phyloP scores from a whole-genome alignment of 2,113 vertebrate species.

The Dipodomys spectabilis region DNA sequence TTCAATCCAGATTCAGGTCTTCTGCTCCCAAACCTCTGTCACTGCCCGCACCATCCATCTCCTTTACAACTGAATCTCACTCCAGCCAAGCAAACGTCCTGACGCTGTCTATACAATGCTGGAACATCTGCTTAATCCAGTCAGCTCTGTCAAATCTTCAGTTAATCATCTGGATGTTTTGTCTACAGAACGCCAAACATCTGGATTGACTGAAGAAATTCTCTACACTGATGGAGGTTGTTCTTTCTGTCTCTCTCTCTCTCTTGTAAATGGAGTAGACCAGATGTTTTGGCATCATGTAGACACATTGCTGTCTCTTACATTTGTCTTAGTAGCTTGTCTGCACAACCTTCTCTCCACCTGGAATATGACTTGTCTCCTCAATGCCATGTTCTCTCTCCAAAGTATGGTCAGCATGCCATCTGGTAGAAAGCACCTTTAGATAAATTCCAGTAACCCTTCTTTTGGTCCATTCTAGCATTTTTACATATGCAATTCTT shows the following conservation, averaged over 20 bases:
- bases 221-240: conserved; percentile 65
- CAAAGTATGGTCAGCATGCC: conserved; percentile 34
- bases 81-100: conserved; percentile 77
- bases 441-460: neutral
- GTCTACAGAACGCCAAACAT: conserved; percentile 83
- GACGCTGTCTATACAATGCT: conserved; percentile 75
- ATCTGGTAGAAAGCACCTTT: conserved; percentile 29
- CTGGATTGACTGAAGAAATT: conserved; percentile 83
- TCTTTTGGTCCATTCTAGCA: conserved; percentile 4
- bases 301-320: conserved; percentile 68
- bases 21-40: conserved; percentile 53
- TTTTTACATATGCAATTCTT: neutral
- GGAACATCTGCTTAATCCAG: conserved; percentile 80
- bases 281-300: conserved; percentile 79
- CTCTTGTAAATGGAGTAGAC: conserved; percentile 28
- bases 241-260: no score
- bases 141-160: conserved; percentile 79
- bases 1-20: conserved; percentile 27
- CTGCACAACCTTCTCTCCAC: conserved; percentile 61
- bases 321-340: conserved; percentile 74
- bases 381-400: conserved; percentile 46
- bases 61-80: conserved; percentile 70
- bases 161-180: conserved; percentile 84
- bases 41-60: conserved; percentile 54
- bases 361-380: conserved; percentile 66